A percentile compares a stretch with the other conserved stretches of the same genome.
These are phyloP conservation scores for Agrypnus murinus DNA, from an alignment of 2,888 invertebrate species.

Conservation along the genomic window DNA sequence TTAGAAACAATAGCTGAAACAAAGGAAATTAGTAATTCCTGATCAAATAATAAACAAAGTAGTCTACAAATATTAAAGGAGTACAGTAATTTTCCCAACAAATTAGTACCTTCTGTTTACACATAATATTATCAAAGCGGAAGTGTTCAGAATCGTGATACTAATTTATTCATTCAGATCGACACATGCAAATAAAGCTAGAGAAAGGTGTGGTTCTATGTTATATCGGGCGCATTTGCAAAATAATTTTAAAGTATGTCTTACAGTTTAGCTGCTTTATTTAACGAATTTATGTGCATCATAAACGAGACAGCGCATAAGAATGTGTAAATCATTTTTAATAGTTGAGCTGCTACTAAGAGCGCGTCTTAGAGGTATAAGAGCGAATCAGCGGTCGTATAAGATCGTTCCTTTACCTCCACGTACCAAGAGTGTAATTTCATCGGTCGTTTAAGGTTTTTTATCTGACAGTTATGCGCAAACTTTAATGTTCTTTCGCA, in stretches of 20 bases:
- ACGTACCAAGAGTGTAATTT: slow-evolving; percentile 58
- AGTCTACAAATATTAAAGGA: too few species aligned
- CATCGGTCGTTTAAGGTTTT: slow-evolving; percentile 60
- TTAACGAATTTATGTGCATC: slow-evolving; percentile 49
- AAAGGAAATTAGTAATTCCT: too few species aligned
- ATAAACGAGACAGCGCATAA: slow-evolving; percentile 47
- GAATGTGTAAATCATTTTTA: slow-evolving; percentile 52
- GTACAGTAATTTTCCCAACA: too few species aligned
- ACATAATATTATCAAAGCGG: background rate
- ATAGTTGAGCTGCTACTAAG: slow-evolving; percentile 50
- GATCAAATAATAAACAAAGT: too few species aligned
- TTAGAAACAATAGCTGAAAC: too few species aligned
- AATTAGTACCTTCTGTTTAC: too few species aligned
- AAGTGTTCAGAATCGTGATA: background rate
- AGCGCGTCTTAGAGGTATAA: slow-evolving; percentile 43
- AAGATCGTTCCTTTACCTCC: slow-evolving; percentile 56
- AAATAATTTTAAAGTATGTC: slow-evolving; percentile 36
- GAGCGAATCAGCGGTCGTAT: slow-evolving; percentile 51
- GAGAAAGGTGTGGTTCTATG: background rate
- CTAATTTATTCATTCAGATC: slow-evolving; percentile 17
- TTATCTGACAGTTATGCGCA: slow-evolving; percentile 61
- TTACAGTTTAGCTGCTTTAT: slow-evolving; percentile 33
- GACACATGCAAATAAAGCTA: slow-evolving; percentile 12
- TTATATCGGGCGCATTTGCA: background rate
- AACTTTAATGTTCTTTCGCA: slow-evolving; percentile 60